Evolutionary conservation across 2,797 vertebrate genomes (phyloP).

Genomic region (Schizothorax lantsangensis): DNA sequence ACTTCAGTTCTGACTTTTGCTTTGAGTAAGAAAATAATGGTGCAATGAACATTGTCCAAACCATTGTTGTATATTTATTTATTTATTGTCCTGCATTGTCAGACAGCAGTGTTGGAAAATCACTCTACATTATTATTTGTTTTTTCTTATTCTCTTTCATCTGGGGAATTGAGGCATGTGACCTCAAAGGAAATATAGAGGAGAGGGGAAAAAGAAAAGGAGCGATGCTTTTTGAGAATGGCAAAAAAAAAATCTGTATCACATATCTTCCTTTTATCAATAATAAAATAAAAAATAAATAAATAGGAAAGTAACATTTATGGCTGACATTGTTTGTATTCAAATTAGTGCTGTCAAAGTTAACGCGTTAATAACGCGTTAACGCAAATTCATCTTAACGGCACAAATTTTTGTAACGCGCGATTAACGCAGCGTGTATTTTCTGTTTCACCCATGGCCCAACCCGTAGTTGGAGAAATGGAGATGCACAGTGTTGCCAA

Average conservation of each 20-base stretch:
- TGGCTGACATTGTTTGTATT: neutral
- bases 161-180: conserved; percentile 61
- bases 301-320: neutral
- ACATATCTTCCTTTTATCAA: neutral
- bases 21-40: neutral
- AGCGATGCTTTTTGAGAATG: neutral
- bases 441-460: too few relatives aligned
- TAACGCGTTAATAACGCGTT: too few relatives aligned
- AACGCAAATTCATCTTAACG: too few relatives aligned
- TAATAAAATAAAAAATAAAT: neutral
- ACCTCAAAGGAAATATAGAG: conserved; percentile 61
- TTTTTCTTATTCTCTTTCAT: conserved; percentile 18
- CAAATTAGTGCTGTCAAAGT: too few relatives aligned
- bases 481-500: too few relatives aligned
- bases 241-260: neutral
- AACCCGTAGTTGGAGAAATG: too few relatives aligned
- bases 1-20: conserved; percentile 1
- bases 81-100: neutral
- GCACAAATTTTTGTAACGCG: too few relatives aligned
- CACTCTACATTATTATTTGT: neutral
- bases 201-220: neutral
- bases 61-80: neutral
- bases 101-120: neutral
- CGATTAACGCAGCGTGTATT: too few relatives aligned
- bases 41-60: neutral